Conservation (phyloP, 2,797 vertebrate species). For the Xenopus petersii region DNA sequence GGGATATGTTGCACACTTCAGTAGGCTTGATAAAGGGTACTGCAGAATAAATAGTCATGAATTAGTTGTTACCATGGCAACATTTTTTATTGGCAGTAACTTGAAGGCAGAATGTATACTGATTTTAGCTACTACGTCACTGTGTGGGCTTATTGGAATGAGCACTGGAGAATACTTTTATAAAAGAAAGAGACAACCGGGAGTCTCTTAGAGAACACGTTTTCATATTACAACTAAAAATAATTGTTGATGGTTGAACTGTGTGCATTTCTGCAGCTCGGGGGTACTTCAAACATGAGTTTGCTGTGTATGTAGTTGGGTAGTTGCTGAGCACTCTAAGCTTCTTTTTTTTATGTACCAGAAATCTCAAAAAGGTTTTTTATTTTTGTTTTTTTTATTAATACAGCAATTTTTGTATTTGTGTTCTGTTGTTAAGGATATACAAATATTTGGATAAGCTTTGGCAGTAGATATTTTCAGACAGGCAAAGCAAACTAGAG, state of each 20-base stretch:
- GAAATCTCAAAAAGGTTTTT: no score
- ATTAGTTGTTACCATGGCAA: slow-evolving; percentile 43
- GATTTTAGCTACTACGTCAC: slow-evolving; percentile 44
- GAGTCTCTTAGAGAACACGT: slow-evolving; percentile 27
- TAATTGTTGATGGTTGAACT: slow-evolving; percentile 26
- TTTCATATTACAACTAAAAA: slow-evolving; percentile 43
- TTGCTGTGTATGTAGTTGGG: no score
- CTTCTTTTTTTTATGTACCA: no score
- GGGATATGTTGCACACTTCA: slow-evolving; percentile 6
- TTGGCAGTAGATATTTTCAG: no score
- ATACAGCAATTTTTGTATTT: no score
- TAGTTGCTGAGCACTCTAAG: no score
- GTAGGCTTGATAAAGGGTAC: not conserved
- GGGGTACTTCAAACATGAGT: no score
- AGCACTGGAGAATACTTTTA: slow-evolving; percentile 16
- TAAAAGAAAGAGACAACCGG: slow-evolving; percentile 41
- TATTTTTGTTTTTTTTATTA: no score
- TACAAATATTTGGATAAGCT: no score
- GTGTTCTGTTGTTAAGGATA: no score
- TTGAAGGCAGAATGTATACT: slow-evolving; percentile 37
- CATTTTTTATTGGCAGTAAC: slow-evolving; percentile 27
- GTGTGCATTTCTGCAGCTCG: slow-evolving; percentile 27
- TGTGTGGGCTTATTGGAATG: slow-evolving; percentile 32
- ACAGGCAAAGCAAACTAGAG: no score
- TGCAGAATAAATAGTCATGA: slow-evolving; percentile 30